Percentiles rank a stretch among this genome's conserved stretches.
Conservation (phyloP, 2,888 invertebrate species). For the Spatulosminthurus flaviceps region DNA sequence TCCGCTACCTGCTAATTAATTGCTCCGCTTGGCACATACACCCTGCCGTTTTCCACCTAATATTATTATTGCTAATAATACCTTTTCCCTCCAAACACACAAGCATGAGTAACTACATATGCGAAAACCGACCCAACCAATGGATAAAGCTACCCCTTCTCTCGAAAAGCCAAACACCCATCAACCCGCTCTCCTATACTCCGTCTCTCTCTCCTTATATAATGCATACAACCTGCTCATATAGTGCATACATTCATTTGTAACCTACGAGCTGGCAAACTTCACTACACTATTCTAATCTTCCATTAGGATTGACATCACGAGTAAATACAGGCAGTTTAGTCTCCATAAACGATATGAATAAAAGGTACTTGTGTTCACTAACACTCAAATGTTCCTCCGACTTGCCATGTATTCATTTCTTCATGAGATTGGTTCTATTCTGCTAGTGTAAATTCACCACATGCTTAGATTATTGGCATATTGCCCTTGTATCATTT, state of each 20-base stretch:
- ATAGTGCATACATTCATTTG: no score
- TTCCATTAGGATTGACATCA: no score
- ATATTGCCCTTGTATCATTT: slow-evolving; percentile 61
- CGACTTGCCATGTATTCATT: no score
- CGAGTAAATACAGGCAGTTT: no score
- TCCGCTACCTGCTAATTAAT: slow-evolving; percentile 55
- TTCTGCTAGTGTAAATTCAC: not conserved
- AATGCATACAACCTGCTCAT: not conserved
- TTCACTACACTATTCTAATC: no score
- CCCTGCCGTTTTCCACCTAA: slow-evolving; percentile 48
- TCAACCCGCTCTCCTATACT: not conserved
- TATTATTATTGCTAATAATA: slow-evolving; percentile 62
- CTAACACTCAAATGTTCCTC: no score
- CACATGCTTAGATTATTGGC: slow-evolving; percentile 30
- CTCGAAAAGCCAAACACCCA: not conserved
- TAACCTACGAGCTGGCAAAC: no score
- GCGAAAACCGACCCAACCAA: not conserved
- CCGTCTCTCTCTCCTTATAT: not conserved
- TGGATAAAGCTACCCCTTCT: slow-evolving; percentile 1
- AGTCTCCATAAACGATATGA: no score
- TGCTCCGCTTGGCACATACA: slow-evolving; percentile 56
- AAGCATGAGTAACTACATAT: not conserved
- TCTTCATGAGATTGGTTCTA: not conserved
- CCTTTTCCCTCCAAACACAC: slow-evolving; percentile 30
- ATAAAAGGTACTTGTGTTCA: no score